phyloP scores from a whole-genome alignment of 2,888 invertebrate species.

The Bibio marci region DNA sequence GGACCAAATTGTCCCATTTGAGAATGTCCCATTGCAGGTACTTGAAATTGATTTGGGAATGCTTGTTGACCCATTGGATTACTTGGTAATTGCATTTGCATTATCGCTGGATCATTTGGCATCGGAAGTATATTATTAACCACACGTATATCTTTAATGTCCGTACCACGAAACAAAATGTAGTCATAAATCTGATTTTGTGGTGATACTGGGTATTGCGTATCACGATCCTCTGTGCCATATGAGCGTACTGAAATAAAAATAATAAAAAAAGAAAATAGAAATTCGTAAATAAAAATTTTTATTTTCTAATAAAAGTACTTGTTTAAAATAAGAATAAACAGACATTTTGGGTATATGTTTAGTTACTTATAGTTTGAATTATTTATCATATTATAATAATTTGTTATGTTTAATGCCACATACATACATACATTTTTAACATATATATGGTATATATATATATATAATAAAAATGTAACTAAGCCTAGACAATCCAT shows the following conservation, averaged over 20 bases:
- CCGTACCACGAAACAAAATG: conserved; percentile 93
- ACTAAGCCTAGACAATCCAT: too few species aligned
- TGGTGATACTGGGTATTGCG: conserved; percentile 87
- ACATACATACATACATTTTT: too few species aligned
- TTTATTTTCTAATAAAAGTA: too few species aligned
- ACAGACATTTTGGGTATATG: too few species aligned
- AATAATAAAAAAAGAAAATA: too few species aligned
- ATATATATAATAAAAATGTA: too few species aligned
- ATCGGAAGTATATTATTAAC: conserved; percentile 72
- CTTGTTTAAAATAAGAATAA: background rate
- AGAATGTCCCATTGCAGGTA: conserved; percentile 50
- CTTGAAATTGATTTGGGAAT: conserved; percentile 48
- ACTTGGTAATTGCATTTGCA: conserved; percentile 62
- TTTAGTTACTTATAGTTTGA: too few species aligned
- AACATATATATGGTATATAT: too few species aligned
- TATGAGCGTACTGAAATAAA: conserved; percentile 78
- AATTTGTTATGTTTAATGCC: too few species aligned
- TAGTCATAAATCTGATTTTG: conserved; percentile 98
- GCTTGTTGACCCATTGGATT: conserved; percentile 43
- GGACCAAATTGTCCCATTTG: conserved; percentile 32
- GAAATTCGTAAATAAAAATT: too few species aligned
- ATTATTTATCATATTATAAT: too few species aligned
- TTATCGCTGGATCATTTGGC: conserved; percentile 97
- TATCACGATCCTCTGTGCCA: conserved; percentile 96
- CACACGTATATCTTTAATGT: conserved; percentile 97